These are phyloP conservation scores for Dryomyza anilis DNA, from an alignment of 2,888 invertebrate species.

Conservation along the genomic window DNA sequence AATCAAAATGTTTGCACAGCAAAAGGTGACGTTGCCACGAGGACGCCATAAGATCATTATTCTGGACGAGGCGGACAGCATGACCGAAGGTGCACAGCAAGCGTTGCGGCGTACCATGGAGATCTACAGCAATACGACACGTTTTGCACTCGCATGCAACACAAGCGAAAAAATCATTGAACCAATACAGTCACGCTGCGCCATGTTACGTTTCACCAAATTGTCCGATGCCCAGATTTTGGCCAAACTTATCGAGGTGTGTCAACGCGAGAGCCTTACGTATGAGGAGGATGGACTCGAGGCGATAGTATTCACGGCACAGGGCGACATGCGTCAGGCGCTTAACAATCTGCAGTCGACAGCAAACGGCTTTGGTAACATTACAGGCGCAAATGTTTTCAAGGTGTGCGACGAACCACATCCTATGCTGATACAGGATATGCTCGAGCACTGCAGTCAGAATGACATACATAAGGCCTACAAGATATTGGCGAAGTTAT, in stretches of 20 bases:
- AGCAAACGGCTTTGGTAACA: slow-evolving; percentile 86
- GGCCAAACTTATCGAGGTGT: slow-evolving; percentile 78
- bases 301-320: slow-evolving; percentile 96
- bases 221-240: slow-evolving; percentile 90
- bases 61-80: slow-evolving; percentile 97
- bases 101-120: slow-evolving; percentile 98
- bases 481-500: slow-evolving; percentile 85
- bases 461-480: slow-evolving; percentile 87
- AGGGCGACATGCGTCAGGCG: slow-evolving; percentile 98
- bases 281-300: slow-evolving; percentile 92
- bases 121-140: slow-evolving; percentile 93
- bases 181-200: slow-evolving; percentile 98
- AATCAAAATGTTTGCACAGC: slow-evolving; percentile 98
- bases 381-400: slow-evolving; percentile 94
- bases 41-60: slow-evolving; percentile 97
- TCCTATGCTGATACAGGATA: slow-evolving; percentile 88
- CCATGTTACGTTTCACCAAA: slow-evolving; percentile 90
- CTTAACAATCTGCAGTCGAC: slow-evolving; percentile 97
- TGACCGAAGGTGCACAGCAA: slow-evolving; percentile 99
- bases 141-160: slow-evolving; percentile 98
- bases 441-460: slow-evolving; percentile 82
- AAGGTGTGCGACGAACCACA: slow-evolving; percentile 99
- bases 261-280: slow-evolving; percentile 73
- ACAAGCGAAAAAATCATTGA: slow-evolving; percentile 98
- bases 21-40: slow-evolving; percentile 89